These are phyloP conservation scores for Caretta caretta DNA, from an alignment of 2,113 vertebrate species.

Conservation along the genomic window DNA sequence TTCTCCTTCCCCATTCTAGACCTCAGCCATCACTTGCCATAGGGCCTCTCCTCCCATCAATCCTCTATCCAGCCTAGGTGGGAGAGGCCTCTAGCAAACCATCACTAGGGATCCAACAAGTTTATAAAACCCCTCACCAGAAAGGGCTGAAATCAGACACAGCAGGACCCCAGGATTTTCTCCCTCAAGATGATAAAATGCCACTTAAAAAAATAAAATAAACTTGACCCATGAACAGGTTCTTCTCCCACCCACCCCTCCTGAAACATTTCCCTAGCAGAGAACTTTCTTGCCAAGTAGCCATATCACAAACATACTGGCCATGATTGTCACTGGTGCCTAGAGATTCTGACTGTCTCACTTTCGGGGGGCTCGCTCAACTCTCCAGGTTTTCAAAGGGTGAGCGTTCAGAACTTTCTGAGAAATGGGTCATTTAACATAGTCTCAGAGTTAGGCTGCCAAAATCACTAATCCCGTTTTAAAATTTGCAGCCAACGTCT, in stretches of 20 bases:
- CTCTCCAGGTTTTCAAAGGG: background rate
- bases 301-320: background rate
- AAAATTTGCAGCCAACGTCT: rapidly evolving
- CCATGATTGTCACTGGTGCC: background rate
- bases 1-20: background rate
- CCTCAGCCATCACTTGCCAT: background rate
- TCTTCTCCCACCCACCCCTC: background rate
- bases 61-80: rapidly evolving
- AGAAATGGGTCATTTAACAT: background rate
- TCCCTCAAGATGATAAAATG: conserved; percentile 54
- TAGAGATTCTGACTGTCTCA: background rate
- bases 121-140: conserved; percentile 63
- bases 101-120: background rate
- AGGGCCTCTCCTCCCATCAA: background rate
- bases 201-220: background rate
- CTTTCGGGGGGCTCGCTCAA: background rate
- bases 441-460: background rate
- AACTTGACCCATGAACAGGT: background rate
- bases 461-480: background rate
- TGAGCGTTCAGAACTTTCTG: background rate
- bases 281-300: background rate
- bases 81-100: background rate
- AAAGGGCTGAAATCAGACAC: conserved; percentile 53
- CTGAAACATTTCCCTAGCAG: background rate
- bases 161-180: conserved; percentile 42